Base-by-base conservation (phyloP, 2,888 invertebrate species). In the Gymnoscelis rufifasciata region DNA sequence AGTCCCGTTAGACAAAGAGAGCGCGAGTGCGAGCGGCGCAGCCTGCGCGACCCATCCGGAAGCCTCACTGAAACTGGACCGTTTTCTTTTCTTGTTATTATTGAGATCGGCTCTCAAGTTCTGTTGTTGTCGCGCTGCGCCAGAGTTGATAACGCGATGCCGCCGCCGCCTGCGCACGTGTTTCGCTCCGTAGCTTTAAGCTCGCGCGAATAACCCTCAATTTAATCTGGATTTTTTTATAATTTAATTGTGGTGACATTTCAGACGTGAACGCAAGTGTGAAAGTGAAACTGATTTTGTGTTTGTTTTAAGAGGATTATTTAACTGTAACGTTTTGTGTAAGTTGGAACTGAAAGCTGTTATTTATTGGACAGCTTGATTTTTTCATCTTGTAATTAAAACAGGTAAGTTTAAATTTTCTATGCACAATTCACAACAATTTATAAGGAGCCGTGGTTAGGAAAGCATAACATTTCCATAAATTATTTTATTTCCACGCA, bases 41-140 rank as follows among this genome's bases (percentile, higher is more conserved):
- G 62, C 60, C 37, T 60, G 81, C 75, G 70, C 80, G 80, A 79
- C 77, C 83, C 86, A 86, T 86, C 87, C 87, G 87, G 87, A 88
- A 87, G 87, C 83, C 86, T 77, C 74, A 78, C 88, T 88, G 88
- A 88, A 88, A 88, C 88, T 88, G 88, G 88, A 87, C 88, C 88
- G 88, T 88, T 87, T 88, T 88, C 87, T 88, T 88, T 88, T 87
- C 87, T 87, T 88, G 87, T 88, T 87, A 82, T 86, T 87, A 87
- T 87, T 87, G 84, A 86, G 87, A 84, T 83, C 83, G 84, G 72
- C 76, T 80, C 83, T 83, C 81, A 83, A 83, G 86, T 80, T 86
- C 86, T 87, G 87, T 87, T 87, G 87, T 87, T 84, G 86, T 86
- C 83, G 84, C 78, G 76, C 81, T 77, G 80, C 78, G 76, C 77